phyloP scores from a whole-genome alignment of 2,113 vertebrate species.

The Herpetotheres cachinnans region DNA sequence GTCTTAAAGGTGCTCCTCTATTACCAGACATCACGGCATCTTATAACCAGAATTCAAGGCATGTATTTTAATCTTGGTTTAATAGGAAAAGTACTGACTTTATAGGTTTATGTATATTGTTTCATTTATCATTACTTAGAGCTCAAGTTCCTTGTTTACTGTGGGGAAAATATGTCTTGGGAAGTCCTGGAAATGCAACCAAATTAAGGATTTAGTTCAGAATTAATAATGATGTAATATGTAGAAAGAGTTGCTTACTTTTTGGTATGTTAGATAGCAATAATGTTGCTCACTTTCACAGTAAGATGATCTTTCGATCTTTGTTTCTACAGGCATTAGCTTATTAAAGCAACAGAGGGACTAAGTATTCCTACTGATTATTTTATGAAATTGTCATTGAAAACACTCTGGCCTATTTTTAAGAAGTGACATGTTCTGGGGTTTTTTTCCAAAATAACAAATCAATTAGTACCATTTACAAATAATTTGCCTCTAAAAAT shows the following conservation, averaged over 20 bases:
- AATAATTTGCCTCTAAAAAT: neutral
- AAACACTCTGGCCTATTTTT: neutral
- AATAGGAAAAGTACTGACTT: neutral
- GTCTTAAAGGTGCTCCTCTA: neutral
- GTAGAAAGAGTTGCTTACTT: neutral
- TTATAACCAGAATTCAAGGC: neutral
- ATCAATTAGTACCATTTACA: neutral
- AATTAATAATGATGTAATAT: neutral
- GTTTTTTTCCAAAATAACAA: neutral
- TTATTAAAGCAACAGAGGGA: neutral
- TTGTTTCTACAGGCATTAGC: neutral
- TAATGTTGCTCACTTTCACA: neutral
- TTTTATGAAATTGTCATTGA: neutral
- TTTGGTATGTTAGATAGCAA: neutral
- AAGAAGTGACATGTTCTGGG: neutral
- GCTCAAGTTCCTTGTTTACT: neutral
- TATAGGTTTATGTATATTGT: neutral
- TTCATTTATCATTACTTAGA: neutral
- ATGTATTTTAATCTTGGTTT: neutral
- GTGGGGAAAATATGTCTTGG: neutral
- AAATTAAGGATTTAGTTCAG: neutral
- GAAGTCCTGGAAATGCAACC: neutral
- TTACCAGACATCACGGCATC: neutral
- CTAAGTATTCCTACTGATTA: neutral
- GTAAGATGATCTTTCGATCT: neutral